Conservation (phyloP, 2,113 vertebrate genomes). For the Oreochromis spilurus region DNA sequence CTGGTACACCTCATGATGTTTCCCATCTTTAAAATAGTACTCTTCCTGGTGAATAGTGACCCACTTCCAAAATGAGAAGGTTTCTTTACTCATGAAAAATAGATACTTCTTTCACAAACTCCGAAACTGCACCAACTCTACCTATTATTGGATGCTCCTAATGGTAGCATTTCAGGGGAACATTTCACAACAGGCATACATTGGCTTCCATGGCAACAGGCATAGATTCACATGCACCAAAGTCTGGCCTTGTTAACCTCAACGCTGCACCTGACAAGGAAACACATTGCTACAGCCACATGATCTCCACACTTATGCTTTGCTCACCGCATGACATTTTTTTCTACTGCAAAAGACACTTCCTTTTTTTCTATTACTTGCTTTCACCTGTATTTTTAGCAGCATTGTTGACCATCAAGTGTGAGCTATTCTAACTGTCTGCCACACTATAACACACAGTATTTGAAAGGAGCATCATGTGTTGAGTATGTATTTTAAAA, state of each 20-base stretch:
- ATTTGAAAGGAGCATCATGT: not conserved
- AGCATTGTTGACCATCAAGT: not conserved
- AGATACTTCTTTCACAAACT: not conserved
- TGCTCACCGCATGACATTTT: not conserved
- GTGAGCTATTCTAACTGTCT: not conserved
- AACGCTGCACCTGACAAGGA: not conserved
- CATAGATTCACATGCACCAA: not conserved
- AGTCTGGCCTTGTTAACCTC: slow-evolving; percentile 21
- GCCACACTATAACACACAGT: not conserved
- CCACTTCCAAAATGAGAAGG: not conserved
- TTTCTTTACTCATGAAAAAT: not conserved
- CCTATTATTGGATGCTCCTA: slow-evolving; percentile 9
- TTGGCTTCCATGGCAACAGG: slow-evolving; percentile 48
- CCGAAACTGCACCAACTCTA: not conserved
- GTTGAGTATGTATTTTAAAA: not conserved
- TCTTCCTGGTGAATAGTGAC: not conserved
- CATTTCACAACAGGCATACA: not conserved
- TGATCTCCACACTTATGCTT: not conserved
- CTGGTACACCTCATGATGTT: not conserved
- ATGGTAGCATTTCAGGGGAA: not conserved
- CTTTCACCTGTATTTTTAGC: not conserved
- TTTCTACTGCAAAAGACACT: not conserved
- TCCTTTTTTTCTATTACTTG: not conserved
- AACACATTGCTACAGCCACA: not conserved
- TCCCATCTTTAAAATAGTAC: not conserved